Percentiles rank a stretch among this genome's conserved stretches.
phyloP scores from a whole-genome alignment of 2,888 invertebrate species.

The Homarus gammarus region DNA sequence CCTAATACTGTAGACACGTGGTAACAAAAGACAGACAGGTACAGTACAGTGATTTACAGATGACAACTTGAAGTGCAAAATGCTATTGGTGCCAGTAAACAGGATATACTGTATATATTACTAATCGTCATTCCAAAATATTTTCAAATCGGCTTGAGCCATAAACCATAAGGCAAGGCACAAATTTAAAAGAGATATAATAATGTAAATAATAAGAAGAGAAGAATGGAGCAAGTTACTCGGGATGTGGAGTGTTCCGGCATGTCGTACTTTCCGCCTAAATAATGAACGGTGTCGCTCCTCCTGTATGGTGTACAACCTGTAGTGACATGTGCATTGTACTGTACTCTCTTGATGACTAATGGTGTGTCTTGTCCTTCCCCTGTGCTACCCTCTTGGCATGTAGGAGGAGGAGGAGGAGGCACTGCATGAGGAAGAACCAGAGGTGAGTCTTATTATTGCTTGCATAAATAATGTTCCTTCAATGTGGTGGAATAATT shows the following conservation, averaged over 20 bases:
- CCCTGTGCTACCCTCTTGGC: constrained; percentile 41
- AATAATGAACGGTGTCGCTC: background rate
- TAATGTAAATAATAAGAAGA: too few relatives aligned
- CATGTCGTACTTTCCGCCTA: background rate
- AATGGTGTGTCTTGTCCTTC: constrained; percentile 43
- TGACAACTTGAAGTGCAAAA: too few relatives aligned
- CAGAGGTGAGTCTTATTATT: constrained; percentile 71
- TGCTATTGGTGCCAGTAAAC: too few relatives aligned
- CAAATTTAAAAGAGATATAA: background rate
- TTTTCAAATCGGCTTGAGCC: background rate
- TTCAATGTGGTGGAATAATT: too few relatives aligned
- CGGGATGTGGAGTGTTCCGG: background rate
- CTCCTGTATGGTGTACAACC: background rate
- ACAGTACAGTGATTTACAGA: too few relatives aligned
- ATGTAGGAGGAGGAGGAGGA: constrained; percentile 82
- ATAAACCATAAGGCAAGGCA: background rate
- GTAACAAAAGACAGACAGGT: too few relatives aligned
- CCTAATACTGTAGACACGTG: too few relatives aligned
- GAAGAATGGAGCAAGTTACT: background rate
- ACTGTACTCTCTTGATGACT: constrained; percentile 1
- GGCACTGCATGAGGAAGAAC: constrained; percentile 73
- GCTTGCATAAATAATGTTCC: background rate
- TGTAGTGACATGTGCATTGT: background rate
- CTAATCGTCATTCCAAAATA: background rate
- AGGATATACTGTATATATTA: background rate